Percentiles rank a stretch among this genome's conserved stretches.
These are phyloP conservation scores for Peromyscus aztecus DNA, from an alignment of 2,797 vertebrate species.

Conservation along the genomic window DNA sequence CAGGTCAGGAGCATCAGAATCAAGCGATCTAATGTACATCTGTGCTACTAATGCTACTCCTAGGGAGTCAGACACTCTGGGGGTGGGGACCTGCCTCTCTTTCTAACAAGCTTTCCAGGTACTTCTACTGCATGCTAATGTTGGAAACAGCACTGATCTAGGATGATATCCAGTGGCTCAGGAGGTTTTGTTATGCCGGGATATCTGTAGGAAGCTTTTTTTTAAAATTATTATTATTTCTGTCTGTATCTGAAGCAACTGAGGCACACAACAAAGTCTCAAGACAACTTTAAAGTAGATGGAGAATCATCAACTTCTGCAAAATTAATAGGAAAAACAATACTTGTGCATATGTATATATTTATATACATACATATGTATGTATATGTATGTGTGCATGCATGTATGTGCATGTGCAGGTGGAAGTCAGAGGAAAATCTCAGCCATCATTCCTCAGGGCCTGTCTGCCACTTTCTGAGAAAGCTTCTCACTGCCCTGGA, in stretches of 20 bases:
- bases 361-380: too few relatives aligned
- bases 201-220: neutral
- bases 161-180: neutral
- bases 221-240: neutral
- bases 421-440: neutral
- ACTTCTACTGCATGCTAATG: neutral
- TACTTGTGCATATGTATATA: neutral
- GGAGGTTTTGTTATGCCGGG: neutral
- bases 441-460: neutral
- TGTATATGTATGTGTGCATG: neutral
- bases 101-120: neutral
- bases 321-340: constrained; percentile 63
- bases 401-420: neutral
- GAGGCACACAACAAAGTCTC: neutral
- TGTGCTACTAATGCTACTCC: neutral
- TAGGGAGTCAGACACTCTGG: neutral
- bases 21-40: neutral
- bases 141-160: neutral
- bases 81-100: neutral
- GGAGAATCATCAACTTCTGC: constrained; percentile 19
- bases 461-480: neutral
- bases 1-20: neutral
- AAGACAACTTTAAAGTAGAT: constrained; percentile 19
- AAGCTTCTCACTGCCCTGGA: neutral
- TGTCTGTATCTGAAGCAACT: neutral